Evolutionary conservation across 2,797 vertebrate species (phyloP).

Genomic region (Malacoraja senta): DNA sequence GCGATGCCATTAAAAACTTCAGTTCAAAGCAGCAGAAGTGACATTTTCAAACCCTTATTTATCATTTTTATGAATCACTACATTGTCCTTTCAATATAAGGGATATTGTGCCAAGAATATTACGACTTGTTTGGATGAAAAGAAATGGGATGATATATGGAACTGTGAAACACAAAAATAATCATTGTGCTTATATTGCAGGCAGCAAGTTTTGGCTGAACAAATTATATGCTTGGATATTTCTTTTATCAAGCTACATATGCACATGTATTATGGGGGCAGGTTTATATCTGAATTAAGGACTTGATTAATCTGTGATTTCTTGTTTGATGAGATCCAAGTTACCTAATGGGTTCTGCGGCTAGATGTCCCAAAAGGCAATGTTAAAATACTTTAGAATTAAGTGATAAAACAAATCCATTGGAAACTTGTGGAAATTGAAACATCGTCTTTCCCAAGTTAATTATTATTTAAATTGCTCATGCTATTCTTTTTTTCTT

Average conservation of each 20-base stretch:
- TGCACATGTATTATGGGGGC: not conserved
- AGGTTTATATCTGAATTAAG: not conserved
- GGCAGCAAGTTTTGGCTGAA: not conserved
- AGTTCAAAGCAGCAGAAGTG: not conserved
- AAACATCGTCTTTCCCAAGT: not conserved
- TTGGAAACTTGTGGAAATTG: not conserved
- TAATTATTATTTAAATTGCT: not conserved
- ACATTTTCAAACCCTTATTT: not conserved
- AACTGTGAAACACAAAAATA: not conserved
- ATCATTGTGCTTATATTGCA: not conserved
- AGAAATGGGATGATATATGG: not conserved
- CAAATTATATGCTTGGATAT: slow-evolving; percentile 11
- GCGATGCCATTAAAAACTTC: not conserved
- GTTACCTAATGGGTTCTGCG: not conserved
- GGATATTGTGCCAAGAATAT: not conserved
- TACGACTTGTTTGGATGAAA: not conserved
- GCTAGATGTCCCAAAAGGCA: not conserved
- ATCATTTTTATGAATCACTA: not conserved
- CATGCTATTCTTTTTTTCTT: not conserved
- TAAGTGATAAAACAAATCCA: not conserved
- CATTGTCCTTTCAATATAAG: not conserved
- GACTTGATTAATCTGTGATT: not conserved
- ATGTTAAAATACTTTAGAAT: not conserved
- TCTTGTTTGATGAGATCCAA: not conserved
- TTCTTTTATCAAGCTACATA: not conserved